Base-by-base conservation (phyloP, 23 tunicate species). In the Halocynthia roretzi region DNA sequence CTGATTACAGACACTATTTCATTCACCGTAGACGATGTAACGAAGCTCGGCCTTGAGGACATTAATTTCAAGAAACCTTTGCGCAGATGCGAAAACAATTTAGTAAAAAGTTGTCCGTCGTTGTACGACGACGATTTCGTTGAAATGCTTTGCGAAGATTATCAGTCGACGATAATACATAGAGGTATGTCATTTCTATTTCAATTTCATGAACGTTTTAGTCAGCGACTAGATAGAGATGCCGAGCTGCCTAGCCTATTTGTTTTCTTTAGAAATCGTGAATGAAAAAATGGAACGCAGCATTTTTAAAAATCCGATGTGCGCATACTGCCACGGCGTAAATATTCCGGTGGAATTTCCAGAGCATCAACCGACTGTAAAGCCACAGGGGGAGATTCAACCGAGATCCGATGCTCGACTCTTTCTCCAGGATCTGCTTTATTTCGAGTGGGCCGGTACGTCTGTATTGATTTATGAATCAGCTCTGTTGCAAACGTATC, bases 241-340 rank as follows among this genome's bases (percentile, higher is more conserved):
- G 17, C 17, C 15, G 15, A 58, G 17, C 2, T n/a, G 63, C 63
- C 17, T 31, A 31, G 44, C 44, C 63, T 58, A 14, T 58, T 58
- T n/a, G n/a, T n/a, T 72, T 14, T 76, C 17, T 8, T 11, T 57
- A 77, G 87, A 66, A 15, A 14, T 67, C 7, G 68, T 9, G 31
- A 70, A 81, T 52, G 50, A 18, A 15, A 49, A 56, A 62, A 54
- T 23, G 18, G 61, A 69, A 8, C 53, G 61, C 31, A 58, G 2
- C 10, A 58, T 78, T 6, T 84, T 84, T 53, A 84, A 84, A 84
- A 84, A 84, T 49, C 83, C 89, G 8, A 61, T 71, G 18, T 84
- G 89, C 71, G 89, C 89, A 20, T 69, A 52, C 12, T 84, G 89
- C 61, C 83, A 84, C 71, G 89, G 89, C 18, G 31, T 65, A 31